Conservation (phyloP, 2,888 invertebrate species). For the Sesia apiformis region DNA sequence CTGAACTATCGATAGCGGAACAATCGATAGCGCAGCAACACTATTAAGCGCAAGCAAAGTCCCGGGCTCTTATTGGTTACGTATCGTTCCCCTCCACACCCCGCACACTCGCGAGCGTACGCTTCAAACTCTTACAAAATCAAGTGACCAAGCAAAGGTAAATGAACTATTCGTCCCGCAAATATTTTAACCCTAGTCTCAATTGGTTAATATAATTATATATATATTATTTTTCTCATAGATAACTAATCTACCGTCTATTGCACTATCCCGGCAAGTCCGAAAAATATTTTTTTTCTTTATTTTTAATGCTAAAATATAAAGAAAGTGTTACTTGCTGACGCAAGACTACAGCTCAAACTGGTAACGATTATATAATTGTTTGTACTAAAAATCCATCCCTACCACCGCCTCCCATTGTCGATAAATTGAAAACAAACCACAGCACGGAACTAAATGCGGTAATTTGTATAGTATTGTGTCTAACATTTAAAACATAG, state of each 20-base stretch:
- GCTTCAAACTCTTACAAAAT: constrained; percentile 10
- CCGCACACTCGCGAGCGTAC: too few species aligned
- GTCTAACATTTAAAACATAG: too few species aligned
- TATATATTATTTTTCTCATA: constrained; percentile 2
- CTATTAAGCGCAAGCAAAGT: too few species aligned
- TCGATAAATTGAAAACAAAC: neutral
- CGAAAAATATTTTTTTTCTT: constrained; percentile 43
- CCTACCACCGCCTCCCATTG: constrained; percentile 47
- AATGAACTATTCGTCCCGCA: constrained; percentile 7
- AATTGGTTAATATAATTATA: constrained; percentile 39
- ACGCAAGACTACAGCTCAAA: constrained; percentile 15
- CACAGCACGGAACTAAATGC: neutral
- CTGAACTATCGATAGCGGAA: too few species aligned
- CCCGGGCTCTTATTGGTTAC: too few species aligned
- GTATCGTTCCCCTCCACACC: too few species aligned
- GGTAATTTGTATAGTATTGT: neutral
- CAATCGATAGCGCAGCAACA: too few species aligned
- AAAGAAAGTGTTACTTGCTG: constrained; percentile 16
- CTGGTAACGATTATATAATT: constrained; percentile 15
- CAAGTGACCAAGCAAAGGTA: constrained; percentile 26
- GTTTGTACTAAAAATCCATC: constrained; percentile 43
- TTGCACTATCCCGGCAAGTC: constrained; percentile 72
- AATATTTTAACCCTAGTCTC: constrained; percentile 3
- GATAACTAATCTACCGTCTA: constrained; percentile 52
- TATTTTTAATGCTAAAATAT: constrained; percentile 40